Base-by-base conservation (phyloP, 2,888 invertebrate genomes). In the Volucella inflata region DNA sequence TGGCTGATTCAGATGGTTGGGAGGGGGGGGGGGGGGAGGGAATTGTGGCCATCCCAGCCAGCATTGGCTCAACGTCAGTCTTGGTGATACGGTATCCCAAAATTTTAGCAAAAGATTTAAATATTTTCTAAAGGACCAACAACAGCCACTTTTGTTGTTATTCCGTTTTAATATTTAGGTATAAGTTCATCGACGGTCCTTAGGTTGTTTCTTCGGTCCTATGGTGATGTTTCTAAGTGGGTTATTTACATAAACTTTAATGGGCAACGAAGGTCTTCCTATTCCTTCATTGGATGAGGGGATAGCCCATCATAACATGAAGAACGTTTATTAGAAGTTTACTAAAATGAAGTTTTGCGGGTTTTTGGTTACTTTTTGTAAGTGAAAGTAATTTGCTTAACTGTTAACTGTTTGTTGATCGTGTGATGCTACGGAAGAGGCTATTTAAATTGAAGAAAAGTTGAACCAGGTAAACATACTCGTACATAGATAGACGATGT, bases 181-280 rank as follows among this genome's bases (percentile, higher is more conserved):
- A 71, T 60, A 67, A 71, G 30, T 30, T 30, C 30, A 6, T 30
- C 6, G 6, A 30, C 6, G 30, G 30, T 30, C 1, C 21, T 4
- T 30, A 30, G 30, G 30, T 30, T 30, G 30, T 30, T n/a, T 30
- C 30, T 30, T 30, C 6, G 30, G 6, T 75, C 71, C 68, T 84
- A 80, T 70, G 60, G 71, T 38, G 59, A 50, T 71, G 75, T 65
- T 75, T 79, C 60, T 59, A 75, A 80, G 80, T 71, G 65, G 70
- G 62, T 75, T 84, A 76, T 84, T 84, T 84, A 71, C 75, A 84
- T 84, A 80, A 84, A 80, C 65, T 80, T 84, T 84, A 75, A 84
- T 75, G 74, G 51, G 14, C 65, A n/a, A 77, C 55, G 21, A 36
- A 38, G 59, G 51, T 38, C 57, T 57, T 14, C 11, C 38, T 40